phyloP scores from a whole-genome alignment of 92 coral and sea anemone genomes.

The Actinostola sp. region DNA sequence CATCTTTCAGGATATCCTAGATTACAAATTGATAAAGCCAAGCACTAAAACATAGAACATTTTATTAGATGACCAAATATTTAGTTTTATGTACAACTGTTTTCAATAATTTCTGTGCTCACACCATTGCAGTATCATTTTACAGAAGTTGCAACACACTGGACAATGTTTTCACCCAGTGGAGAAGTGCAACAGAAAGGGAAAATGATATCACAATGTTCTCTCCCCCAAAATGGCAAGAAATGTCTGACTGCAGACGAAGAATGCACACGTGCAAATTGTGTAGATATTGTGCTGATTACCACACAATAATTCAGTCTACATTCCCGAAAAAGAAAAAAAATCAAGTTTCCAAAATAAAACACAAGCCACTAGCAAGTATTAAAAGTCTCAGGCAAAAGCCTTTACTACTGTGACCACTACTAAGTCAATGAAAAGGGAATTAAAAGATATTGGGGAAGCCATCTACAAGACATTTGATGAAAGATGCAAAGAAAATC shows the following conservation, averaged over 20 bases:
- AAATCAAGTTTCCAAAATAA: not conserved
- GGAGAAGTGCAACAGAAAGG: conserved; percentile 3
- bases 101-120: not conserved
- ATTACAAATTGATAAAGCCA: conserved; percentile 8
- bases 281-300: conserved; percentile 8
- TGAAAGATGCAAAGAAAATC: conserved; percentile 11
- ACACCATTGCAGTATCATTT: conserved; percentile 14
- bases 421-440: not conserved
- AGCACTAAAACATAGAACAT: not conserved
- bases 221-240: conserved; percentile 7
- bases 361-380: not conserved
- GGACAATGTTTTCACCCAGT: conserved; percentile 2
- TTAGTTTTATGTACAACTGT: not conserved
- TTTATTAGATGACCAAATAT: not conserved
- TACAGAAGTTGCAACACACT: conserved; percentile 9
- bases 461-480: conserved; percentile 2
- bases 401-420: not conserved
- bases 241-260: not conserved
- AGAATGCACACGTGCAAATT: not conserved
- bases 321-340: not conserved
- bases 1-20: not conserved
- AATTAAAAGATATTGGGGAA: conserved; percentile 13
- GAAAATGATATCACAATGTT: not conserved
- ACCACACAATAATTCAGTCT: not conserved
- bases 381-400: not conserved